Evolutionary conservation across 2,888 invertebrate species (phyloP).

Genomic region (Plebejus melissa): DNA sequence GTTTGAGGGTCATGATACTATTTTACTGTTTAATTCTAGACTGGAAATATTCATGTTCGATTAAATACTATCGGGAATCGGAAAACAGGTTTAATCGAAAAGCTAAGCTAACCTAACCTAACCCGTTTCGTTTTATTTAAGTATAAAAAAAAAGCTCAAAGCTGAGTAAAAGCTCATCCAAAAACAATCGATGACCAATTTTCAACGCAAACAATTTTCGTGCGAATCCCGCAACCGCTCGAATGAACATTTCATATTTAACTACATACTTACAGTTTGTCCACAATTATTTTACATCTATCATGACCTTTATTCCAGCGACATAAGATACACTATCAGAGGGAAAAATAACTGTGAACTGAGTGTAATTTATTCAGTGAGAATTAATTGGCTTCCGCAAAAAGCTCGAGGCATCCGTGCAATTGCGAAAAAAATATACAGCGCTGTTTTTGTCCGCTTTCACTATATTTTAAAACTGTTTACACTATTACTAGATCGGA

Average conservation of each 20-base stretch:
- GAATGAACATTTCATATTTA: constrained; percentile 12
- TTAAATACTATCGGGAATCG: too few species aligned
- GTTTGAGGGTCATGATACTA: too few species aligned
- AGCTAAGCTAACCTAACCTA: too few species aligned
- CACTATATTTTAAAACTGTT: background rate
- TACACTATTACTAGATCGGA: background rate
- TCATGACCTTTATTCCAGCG: background rate
- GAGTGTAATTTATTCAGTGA: constrained; percentile 2
- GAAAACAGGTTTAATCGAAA: too few species aligned
- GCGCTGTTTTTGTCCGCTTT: background rate
- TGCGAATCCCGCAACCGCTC: background rate
- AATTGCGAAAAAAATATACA: constrained; percentile 2
- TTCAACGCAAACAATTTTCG: constrained; percentile 5
- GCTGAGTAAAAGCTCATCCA: background rate
- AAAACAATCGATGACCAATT: background rate
- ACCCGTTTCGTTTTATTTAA: too few species aligned
- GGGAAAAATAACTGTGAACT: background rate
- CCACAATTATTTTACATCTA: background rate
- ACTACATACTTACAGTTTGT: background rate
- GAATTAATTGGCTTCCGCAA: constrained; percentile 18
- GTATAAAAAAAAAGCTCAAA: background rate
- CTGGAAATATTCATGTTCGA: too few species aligned
- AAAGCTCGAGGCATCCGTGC: background rate
- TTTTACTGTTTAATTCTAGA: too few species aligned
- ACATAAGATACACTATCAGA: background rate